Evolutionary conservation across 2,113 vertebrate species (phyloP).

Genomic region (Clarias macrocephalus): DNA sequence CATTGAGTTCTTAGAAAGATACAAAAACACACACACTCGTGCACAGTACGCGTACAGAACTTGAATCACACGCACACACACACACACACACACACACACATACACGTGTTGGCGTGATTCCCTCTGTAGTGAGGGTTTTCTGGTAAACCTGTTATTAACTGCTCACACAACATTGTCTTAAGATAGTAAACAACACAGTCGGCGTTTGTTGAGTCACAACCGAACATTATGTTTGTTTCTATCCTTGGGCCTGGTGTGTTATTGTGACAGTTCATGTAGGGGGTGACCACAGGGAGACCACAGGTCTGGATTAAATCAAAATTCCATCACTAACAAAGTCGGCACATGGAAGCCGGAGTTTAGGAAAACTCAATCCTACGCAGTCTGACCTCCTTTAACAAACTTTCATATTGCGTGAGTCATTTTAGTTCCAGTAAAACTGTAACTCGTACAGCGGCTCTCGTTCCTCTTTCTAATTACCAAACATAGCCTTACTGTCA

Average conservation of each 20-base stretch:
- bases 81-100: background rate
- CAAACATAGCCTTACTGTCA: background rate
- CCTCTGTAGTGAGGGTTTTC: slow-evolving; percentile 51
- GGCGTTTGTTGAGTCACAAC: slow-evolving; percentile 31
- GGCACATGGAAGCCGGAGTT: slow-evolving; percentile 17
- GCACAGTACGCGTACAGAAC: background rate
- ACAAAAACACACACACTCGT: background rate
- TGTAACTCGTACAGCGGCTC: slow-evolving; percentile 8
- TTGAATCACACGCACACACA: background rate
- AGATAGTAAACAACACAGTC: slow-evolving; percentile 51
- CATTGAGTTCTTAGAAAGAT: background rate
- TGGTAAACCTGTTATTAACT: slow-evolving; percentile 55
- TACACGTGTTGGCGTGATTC: slow-evolving; percentile 2
- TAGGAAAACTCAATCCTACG: background rate
- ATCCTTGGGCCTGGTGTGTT: slow-evolving; percentile 27
- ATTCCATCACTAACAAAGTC: slow-evolving; percentile 25
- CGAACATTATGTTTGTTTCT: slow-evolving; percentile 24
- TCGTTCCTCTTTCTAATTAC: slow-evolving; percentile 29
- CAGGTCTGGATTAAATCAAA: slow-evolving; percentile 27
- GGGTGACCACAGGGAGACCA: slow-evolving; percentile 20
- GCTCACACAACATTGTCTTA: slow-evolving; percentile 63
- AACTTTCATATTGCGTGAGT: slow-evolving; percentile 36
- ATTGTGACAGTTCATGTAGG: slow-evolving; percentile 42
- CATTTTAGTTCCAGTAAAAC: slow-evolving; percentile 44
- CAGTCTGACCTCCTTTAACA: background rate